Conservation (phyloP, 2,888 invertebrate species). For the Eupithecia dodoneata region DNA sequence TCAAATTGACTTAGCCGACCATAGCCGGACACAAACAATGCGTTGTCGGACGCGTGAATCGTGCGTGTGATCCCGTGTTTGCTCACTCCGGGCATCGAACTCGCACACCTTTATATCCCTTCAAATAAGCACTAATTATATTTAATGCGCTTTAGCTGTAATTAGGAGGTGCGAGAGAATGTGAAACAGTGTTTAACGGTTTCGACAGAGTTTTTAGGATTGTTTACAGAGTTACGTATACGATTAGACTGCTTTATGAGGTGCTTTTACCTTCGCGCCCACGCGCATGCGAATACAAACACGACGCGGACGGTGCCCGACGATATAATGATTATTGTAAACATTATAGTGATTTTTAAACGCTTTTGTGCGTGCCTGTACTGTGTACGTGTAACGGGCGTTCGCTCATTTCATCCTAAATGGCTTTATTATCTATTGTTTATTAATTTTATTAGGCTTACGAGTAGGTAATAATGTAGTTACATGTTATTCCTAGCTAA, state of each 20-base stretch:
- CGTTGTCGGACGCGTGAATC: slow-evolving; percentile 62
- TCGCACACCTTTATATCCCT: slow-evolving; percentile 67
- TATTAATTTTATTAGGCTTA: slow-evolving; percentile 29
- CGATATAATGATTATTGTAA: slow-evolving; percentile 70
- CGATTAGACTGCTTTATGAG: slow-evolving; percentile 74
- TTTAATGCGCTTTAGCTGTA: slow-evolving; percentile 80
- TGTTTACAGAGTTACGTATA: slow-evolving; percentile 67
- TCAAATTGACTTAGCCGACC: slow-evolving; percentile 57
- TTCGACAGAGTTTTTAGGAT: slow-evolving; percentile 65
- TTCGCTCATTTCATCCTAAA: slow-evolving; percentile 35
- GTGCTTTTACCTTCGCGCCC: slow-evolving; percentile 66
- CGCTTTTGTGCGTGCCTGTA: slow-evolving; percentile 48
- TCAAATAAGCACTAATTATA: slow-evolving; percentile 79
- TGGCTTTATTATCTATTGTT: slow-evolving; percentile 44
- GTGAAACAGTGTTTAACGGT: slow-evolving; percentile 74
- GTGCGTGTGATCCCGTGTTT: slow-evolving; percentile 63
- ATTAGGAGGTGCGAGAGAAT: slow-evolving; percentile 81
- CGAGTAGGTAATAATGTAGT: slow-evolving; percentile 16
- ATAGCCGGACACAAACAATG: slow-evolving; percentile 61
- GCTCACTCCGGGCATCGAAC: slow-evolving; percentile 68
- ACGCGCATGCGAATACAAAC: slow-evolving; percentile 71
- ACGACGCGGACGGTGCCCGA: slow-evolving; percentile 48
- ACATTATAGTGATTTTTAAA: slow-evolving; percentile 62
- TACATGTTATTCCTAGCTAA: not conserved
- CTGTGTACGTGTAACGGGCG: slow-evolving; percentile 25